Conservation (phyloP, 2,888 invertebrate genomes). For the Sarcophaga carnaria region DNA sequence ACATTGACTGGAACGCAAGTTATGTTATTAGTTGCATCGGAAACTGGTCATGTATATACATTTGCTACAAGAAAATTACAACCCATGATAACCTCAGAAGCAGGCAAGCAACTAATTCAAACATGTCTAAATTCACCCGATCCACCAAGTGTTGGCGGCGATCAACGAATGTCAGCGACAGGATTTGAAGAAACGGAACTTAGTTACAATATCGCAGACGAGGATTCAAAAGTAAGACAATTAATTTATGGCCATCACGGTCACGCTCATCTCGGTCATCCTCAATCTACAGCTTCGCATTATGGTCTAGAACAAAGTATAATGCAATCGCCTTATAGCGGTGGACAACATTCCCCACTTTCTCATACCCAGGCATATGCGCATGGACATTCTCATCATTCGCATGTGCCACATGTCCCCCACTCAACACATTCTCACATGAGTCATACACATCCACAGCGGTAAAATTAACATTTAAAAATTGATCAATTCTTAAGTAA, state of each 20-base stretch:
- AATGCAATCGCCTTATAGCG: conserved; percentile 85
- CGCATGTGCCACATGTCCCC: conserved; percentile 86
- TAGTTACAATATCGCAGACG: conserved; percentile 97
- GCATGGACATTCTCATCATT: conserved; percentile 81
- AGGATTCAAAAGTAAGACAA: conserved; percentile 98
- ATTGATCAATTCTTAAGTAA: not conserved
- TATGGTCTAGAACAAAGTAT: conserved; percentile 88
- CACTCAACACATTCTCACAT: conserved; percentile 85
- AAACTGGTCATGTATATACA: conserved; percentile 99
- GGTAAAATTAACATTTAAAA: conserved; percentile 83
- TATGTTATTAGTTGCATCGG: conserved; percentile 99
- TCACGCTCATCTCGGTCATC: conserved; percentile 86
- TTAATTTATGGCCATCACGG: conserved; percentile 92
- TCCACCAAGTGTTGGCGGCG: conserved; percentile 89
- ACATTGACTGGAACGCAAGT: conserved; percentile 99
- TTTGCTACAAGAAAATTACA: conserved; percentile 99
- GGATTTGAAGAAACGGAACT: conserved; percentile 99
- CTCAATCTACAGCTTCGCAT: conserved; percentile 84
- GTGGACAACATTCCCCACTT: conserved; percentile 87
- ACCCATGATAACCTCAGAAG: conserved; percentile 99
- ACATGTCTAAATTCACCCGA: conserved; percentile 99
- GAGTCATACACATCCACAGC: conserved; percentile 90
- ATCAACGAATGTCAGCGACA: conserved; percentile 98
- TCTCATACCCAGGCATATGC: conserved; percentile 82
- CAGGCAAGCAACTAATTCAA: conserved; percentile 98